Conservation (phyloP, 2,113 vertebrate species). For the Bos javanicus region DNA sequence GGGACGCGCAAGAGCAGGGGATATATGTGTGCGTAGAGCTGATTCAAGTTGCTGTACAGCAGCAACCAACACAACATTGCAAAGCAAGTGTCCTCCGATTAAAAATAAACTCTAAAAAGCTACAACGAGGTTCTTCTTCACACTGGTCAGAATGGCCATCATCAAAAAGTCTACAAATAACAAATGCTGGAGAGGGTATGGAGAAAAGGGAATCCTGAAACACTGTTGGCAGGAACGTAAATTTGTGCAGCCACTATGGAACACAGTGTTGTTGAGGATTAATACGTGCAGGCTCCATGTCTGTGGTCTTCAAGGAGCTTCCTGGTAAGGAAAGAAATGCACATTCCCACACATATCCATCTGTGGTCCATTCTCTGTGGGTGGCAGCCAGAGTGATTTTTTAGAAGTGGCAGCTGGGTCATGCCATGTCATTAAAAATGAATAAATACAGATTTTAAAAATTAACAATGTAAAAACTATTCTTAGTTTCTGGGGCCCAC, state of each 20-base stretch:
- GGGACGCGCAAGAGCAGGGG: background rate
- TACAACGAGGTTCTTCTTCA: background rate
- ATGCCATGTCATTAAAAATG: background rate
- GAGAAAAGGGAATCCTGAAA: rapidly evolving
- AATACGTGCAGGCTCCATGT: too few species aligned
- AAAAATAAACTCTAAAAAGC: background rate
- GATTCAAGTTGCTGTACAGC: background rate
- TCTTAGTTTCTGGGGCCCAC: background rate
- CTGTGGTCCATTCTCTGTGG: background rate
- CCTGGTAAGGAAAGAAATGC: too few species aligned
- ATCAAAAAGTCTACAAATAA: background rate
- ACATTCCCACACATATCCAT: background rate
- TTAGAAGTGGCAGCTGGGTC: background rate
- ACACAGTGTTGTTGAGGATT: too few species aligned
- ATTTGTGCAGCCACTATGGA: background rate
- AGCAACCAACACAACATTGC: background rate
- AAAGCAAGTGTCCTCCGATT: background rate
- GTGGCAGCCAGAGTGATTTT: background rate
- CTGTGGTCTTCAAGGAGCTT: too few species aligned
- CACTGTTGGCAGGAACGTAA: background rate
- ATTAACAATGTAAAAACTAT: background rate
- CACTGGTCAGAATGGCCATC: background rate
- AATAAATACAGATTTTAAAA: background rate
- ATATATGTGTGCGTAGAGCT: rapidly evolving
- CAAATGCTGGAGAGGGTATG: background rate